phyloP scores from a whole-genome alignment of 2,888 invertebrate species.

The Ochropleura leucogaster region DNA sequence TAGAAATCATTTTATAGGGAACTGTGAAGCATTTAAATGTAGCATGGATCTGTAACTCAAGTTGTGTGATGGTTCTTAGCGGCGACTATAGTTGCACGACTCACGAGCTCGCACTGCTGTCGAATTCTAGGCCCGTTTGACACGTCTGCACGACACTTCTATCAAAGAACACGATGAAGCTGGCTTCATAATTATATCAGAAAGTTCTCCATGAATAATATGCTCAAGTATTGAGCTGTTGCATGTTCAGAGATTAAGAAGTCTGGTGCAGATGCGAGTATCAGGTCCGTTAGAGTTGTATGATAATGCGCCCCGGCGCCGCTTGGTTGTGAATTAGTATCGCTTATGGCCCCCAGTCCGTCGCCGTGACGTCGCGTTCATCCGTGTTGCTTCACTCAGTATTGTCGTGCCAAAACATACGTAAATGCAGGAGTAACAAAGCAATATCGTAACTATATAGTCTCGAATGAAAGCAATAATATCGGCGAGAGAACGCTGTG shows the following conservation, averaged over 20 bases:
- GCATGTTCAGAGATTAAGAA: neutral
- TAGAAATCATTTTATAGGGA: slow-evolving; percentile 14
- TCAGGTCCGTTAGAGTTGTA: slow-evolving; percentile 58
- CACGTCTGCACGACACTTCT: slow-evolving; percentile 24
- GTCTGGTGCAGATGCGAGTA: slow-evolving; percentile 21
- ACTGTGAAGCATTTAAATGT: slow-evolving; percentile 36
- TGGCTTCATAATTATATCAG: slow-evolving; percentile 21
- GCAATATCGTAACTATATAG: slow-evolving; percentile 79
- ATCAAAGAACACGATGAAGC: slow-evolving; percentile 16
- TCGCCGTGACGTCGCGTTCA: slow-evolving; percentile 57
- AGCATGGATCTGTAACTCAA: slow-evolving; percentile 9
- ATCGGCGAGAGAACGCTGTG: slow-evolving; percentile 45
- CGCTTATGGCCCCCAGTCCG: slow-evolving; percentile 71
- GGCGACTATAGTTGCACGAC: slow-evolving; percentile 72
- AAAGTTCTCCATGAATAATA: slow-evolving; percentile 5
- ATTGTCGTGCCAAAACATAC: slow-evolving; percentile 81
- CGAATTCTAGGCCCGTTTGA: slow-evolving; percentile 48
- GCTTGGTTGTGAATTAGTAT: slow-evolving; percentile 87
- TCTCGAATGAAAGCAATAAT: slow-evolving; percentile 69
- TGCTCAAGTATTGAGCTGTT: neutral
- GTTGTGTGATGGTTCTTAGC: slow-evolving; percentile 1
- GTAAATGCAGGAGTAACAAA: slow-evolving; percentile 74
- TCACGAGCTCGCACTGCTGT: slow-evolving; percentile 74
- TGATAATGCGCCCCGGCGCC: slow-evolving; percentile 70
- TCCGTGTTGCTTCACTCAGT: slow-evolving; percentile 68